A percentile compares a stretch with the other conserved stretches of the same genome.
phyloP scores from a whole-genome alignment of 2,113 vertebrate species.

The Onychostruthus taczanowskii region DNA sequence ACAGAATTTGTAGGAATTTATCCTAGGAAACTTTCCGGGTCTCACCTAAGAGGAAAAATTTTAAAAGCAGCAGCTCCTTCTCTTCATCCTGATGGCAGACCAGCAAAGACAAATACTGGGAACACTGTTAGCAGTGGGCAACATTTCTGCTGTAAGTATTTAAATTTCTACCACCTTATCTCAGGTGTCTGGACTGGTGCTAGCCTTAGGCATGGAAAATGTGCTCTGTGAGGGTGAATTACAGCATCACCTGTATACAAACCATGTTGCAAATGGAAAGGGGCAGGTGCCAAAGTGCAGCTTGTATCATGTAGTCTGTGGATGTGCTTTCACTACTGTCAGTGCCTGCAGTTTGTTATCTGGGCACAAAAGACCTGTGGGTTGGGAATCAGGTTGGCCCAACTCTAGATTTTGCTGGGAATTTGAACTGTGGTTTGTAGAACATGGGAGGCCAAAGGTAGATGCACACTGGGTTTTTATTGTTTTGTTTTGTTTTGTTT shows the following conservation, averaged over 20 bases:
- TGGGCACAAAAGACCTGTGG: neutral
- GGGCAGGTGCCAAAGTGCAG: neutral
- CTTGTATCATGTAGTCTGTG: fast-evolving
- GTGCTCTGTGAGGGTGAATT: neutral
- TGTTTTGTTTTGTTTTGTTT: neutral
- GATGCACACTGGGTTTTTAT: fast-evolving
- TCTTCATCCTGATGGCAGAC: neutral
- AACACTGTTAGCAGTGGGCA: neutral
- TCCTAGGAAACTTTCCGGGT: neutral
- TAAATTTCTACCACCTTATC: neutral
- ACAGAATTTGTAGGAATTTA: neutral
- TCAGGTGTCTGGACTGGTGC: neutral
- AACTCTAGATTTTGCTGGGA: neutral
- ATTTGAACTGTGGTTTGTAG: neutral
- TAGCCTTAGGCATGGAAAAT: neutral
- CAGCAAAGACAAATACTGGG: neutral
- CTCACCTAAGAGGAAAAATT: neutral
- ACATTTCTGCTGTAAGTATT: neutral
- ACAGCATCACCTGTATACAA: neutral
- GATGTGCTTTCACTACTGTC: neutral
- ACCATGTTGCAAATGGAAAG: neutral
- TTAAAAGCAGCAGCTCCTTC: neutral
- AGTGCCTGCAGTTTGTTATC: neutral
- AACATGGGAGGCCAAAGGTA: neutral
- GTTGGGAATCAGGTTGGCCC: neutral